Base-by-base conservation (phyloP, 2,888 invertebrate genomes). In the Heliconius hortense region DNA sequence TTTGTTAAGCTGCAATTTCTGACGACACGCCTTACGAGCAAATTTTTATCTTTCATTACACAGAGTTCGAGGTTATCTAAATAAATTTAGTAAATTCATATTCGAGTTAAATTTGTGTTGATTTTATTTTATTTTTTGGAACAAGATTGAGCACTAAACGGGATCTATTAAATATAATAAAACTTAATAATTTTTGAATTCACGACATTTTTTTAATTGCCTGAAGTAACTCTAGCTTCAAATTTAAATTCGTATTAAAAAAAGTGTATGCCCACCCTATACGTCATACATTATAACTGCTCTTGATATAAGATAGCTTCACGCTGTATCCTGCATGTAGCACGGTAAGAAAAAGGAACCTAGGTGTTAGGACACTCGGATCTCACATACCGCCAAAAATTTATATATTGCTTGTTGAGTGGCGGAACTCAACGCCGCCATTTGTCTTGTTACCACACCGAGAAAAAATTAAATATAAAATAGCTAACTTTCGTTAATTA, bases 1-100 rank as follows among this genome's bases (percentile, higher is more conserved):
- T 75, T 67, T 75, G 72, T 62, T 75, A 72, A 75, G 59, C 56
- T 72, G 72, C 75, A 72, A 66, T 75, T 66, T 72, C 69, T 69
- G 69, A 69, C 63, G 67, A 72, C 48, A 75, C 60, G 53, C 70
- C 67, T 67, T 48, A 62, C 15, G 59, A 31, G 66, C 28, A 18
- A 15, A 53, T 62, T 74, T 48, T 68, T 31, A 62, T 35, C 71
- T 62, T 39, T 71, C 26, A 26, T 21, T 21, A 28, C 48, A 1
- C 13, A 60, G 7, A 18, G 26, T 21, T 15, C 18, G 26, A 68
- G 68, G 26, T 60, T 60, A 70, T 26, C 1, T 70, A 60, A 70
- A 70, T 43, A 43, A 43, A 43, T 43, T 43, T 15, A 4, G 4
- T 4, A 43, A 43, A 13, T 43, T 43, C 15, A 15, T 43, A 39